These are phyloP conservation scores for Neoitamus cyanurus DNA, from an alignment of 2,888 invertebrate species.

Conservation along the genomic window DNA sequence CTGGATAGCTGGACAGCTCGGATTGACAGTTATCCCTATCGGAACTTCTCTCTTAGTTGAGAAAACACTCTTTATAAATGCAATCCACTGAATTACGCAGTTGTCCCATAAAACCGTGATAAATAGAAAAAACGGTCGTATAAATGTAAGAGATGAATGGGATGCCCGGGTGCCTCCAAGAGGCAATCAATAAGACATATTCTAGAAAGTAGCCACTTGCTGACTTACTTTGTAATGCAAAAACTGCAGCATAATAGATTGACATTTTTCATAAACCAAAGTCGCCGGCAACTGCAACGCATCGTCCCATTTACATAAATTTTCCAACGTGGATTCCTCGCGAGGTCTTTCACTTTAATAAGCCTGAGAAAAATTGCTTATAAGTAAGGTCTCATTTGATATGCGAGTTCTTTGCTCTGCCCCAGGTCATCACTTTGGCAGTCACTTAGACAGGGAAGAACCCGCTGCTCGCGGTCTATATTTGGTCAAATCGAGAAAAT, in stretches of 20 bases:
- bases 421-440: neutral
- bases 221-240: neutral
- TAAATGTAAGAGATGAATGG: neutral
- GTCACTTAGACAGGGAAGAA: neutral
- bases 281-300: neutral
- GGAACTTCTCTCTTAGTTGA: no score
- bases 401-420: neutral
- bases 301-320: neutral
- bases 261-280: neutral
- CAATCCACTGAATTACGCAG: no score
- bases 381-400: neutral
- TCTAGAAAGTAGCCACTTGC: neutral
- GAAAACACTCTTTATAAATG: no score
- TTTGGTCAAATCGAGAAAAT: slow-evolving; percentile 25
- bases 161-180: neutral
- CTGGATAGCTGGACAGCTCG: no score
- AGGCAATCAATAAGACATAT: neutral
- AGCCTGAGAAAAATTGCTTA: neutral
- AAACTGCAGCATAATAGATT: neutral
- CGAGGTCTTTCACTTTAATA: neutral
- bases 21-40: no score
- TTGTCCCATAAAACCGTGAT: neutral
- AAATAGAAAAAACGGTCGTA: neutral
- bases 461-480: neutral
- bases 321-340: neutral